phyloP scores from a whole-genome alignment of 2,797 vertebrate genomes.

The Chaetodon trifasciatus region DNA sequence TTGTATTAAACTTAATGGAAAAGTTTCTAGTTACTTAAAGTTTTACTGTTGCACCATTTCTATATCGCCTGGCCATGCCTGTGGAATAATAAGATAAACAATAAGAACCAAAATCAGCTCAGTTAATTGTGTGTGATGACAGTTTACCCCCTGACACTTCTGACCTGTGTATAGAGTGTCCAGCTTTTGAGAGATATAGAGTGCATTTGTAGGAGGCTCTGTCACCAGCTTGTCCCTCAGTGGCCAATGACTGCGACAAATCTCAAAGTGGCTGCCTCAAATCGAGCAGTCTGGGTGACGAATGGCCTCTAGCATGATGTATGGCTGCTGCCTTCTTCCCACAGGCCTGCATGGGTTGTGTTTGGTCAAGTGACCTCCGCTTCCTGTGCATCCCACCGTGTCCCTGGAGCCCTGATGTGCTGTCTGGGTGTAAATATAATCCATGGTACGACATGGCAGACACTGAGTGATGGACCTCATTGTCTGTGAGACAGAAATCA shows the following conservation, averaged over 20 bases:
- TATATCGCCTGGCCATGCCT: too few species aligned
- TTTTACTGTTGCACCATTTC: background rate
- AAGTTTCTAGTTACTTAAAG: background rate
- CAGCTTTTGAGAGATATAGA: conserved; percentile 37
- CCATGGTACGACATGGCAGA: conserved; percentile 56
- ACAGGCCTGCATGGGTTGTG: conserved; percentile 58
- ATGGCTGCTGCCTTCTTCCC: conserved; percentile 71
- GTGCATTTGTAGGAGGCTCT: conserved; percentile 51
- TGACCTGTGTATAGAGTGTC: conserved; percentile 45
- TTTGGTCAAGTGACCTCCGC: conserved; percentile 81
- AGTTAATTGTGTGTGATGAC: conserved; percentile 35
- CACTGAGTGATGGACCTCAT: conserved; percentile 72
- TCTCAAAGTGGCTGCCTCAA: conserved; percentile 69
- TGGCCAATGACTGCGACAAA: conserved; percentile 55
- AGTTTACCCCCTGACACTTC: conserved; percentile 32
- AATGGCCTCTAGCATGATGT: conserved; percentile 78
- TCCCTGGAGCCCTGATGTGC: conserved; percentile 69
- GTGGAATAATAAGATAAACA: background rate
- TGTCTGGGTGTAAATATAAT: conserved; percentile 80
- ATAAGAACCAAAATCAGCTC: conserved; percentile 19
- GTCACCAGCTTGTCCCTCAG: conserved; percentile 64
- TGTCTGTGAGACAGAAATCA: conserved; percentile 65
- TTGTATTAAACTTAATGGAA: background rate
- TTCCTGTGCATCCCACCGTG: conserved; percentile 59
- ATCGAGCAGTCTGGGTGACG: conserved; percentile 78